Base-by-base conservation (phyloP, 2,113 vertebrate genomes). In the Channa maculata region DNA sequence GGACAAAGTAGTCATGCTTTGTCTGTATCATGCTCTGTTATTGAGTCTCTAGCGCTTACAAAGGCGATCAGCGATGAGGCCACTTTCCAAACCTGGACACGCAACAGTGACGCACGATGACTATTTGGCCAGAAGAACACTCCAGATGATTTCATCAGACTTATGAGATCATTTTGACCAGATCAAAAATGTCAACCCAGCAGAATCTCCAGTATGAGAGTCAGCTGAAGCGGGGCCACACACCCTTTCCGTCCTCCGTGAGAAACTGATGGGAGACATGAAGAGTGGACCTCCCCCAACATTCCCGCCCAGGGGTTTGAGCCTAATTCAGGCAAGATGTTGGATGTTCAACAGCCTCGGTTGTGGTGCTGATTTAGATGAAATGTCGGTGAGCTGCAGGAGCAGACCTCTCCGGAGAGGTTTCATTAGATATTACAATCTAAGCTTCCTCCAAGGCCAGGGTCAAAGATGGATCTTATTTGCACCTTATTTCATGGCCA, bases 391-490 rank as follows among this genome's bases (percentile, higher is more conserved):
- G 61, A 84, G 81, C 76, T 68, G 84, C 73, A 81, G 75, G 82
- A 85, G 81, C 71, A 73, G 80, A 85, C 71, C 68, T 88, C 79
- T 87, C 79, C 70, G 78, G 80, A 90, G 82, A 81, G 83, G 61
- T 89, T 93, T 89, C 82, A 82, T 91, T 90, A 88, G 88, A 90
- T 86, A 85, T 90, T 80, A 77, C 89, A 89, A 79, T 88, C 79
- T 90, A 72, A 88, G 84, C 79, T 91, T 92, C 86, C 86, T 89
- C 77, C 86, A 78, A 92, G 89, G 85, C 82, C 85, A 69, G 83
- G 89, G 89, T 91, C 88, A 89, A 92, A 92, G 84, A 92, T 90
- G 92, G 86, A 86, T 93, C 76, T 81, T 87, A 91, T 92, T 93
- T 93, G 79, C 90, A 91, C 91, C 90, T 90, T 81, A 90, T 92